A percentile compares a stretch with the other conserved stretches of the same genome.
Conservation (phyloP, 2,113 vertebrate genomes). For the Sander vitreus region DNA sequence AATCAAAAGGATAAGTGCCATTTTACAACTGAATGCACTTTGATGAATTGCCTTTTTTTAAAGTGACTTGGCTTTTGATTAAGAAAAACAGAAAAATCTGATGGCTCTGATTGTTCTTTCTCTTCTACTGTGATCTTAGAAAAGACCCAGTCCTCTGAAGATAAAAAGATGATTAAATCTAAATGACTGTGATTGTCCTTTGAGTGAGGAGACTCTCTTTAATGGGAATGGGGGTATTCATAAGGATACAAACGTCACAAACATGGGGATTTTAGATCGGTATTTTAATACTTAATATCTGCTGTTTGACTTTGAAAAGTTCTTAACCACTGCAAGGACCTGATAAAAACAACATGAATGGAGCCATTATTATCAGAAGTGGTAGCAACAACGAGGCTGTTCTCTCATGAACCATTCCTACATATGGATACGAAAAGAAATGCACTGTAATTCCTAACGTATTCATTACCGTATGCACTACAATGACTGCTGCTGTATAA, state of each 20-base stretch:
- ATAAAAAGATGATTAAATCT: constrained; percentile 52
- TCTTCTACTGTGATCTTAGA: constrained; percentile 14
- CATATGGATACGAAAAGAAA: too few species aligned
- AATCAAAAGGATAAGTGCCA: background rate
- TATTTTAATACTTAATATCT: constrained; percentile 23
- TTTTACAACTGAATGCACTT: background rate
- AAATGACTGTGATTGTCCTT: constrained; percentile 30
- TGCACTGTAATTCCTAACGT: too few species aligned
- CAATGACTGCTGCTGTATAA: too few species aligned
- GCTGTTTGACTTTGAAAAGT: constrained; percentile 12
- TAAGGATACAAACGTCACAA: constrained; percentile 28
- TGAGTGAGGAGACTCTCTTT: background rate
- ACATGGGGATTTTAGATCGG: constrained; percentile 4
- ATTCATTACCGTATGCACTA: too few species aligned
- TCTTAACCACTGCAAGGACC: background rate
- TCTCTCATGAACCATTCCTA: too few species aligned
- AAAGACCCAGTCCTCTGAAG: constrained; percentile 8
- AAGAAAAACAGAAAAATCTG: background rate
- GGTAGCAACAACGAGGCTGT: too few species aligned
- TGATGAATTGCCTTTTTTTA: constrained; percentile 27
- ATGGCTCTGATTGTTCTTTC: constrained; percentile 17
- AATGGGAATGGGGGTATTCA: background rate
- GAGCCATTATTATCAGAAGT: background rate
- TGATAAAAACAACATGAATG: background rate
- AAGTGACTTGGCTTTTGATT: constrained; percentile 34